These are phyloP conservation scores for Neogobius melanostomus DNA, from an alignment of 2,113 vertebrate genomes.

Conservation along the genomic window DNA sequence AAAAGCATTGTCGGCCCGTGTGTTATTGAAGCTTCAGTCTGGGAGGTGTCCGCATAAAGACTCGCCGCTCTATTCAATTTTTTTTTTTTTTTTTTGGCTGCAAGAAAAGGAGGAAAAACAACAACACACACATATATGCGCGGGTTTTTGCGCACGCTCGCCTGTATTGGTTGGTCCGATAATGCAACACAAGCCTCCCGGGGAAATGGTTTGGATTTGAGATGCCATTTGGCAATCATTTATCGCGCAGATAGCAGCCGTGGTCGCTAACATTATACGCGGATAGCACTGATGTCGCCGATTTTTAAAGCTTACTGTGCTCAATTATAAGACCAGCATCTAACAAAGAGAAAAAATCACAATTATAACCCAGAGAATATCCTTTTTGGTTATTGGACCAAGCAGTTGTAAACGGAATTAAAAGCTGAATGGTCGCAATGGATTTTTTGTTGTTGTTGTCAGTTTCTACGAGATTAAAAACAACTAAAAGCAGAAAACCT, in stretches of 20 bases:
- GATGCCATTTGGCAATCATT: no score
- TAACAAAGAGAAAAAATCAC: no score
- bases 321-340: constrained; percentile 9
- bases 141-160: no score
- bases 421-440: no score
- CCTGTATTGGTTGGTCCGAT: constrained; percentile 55
- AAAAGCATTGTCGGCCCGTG: constrained; percentile 76
- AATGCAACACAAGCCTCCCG: constrained; percentile 66
- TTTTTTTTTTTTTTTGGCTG: constrained; percentile 55
- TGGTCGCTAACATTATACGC: no score
- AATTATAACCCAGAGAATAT: no score
- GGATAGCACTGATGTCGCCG: background rate
- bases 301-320: constrained; percentile 44
- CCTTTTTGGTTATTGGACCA: no score
- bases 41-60: constrained; percentile 78
- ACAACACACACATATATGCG: constrained; percentile 35
- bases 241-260: no score
- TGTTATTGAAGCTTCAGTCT: constrained; percentile 78
- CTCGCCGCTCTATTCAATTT: constrained; percentile 68
- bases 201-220: constrained; percentile 27
- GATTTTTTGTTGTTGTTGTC: no score
- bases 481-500: no score
- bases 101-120: constrained; percentile 64
- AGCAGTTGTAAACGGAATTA: no score
- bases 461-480: no score